Percentiles rank a stretch among this genome's conserved stretches.
Conservation (phyloP, 2,113 vertebrate genomes). For the Glaucidium brasilianum region DNA sequence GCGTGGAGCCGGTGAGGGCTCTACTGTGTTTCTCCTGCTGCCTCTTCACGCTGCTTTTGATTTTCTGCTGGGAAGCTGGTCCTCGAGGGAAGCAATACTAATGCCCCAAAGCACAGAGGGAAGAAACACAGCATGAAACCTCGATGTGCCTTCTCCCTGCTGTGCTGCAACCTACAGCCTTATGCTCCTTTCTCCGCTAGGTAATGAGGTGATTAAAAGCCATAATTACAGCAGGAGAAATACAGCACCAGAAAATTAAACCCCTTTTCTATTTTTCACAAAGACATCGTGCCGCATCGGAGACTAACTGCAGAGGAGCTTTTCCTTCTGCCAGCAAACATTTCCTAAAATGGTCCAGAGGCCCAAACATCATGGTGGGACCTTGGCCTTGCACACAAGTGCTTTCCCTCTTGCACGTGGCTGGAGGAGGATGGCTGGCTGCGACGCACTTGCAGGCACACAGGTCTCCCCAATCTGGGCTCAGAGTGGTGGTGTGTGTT, state of each 20-base stretch:
- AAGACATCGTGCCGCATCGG: rapidly evolving
- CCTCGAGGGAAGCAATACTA: not conserved
- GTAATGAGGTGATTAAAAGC: not conserved
- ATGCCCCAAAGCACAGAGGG: not conserved
- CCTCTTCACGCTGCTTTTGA: not conserved
- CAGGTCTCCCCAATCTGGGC: not conserved
- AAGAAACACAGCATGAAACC: not conserved
- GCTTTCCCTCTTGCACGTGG: not conserved
- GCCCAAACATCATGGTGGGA: not conserved
- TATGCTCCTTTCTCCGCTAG: not conserved
- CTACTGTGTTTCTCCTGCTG: not conserved
- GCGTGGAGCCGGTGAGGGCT: rapidly evolving
- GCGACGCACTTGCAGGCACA: too few species aligned
- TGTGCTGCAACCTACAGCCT: not conserved
- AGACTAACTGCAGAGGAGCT: not conserved
- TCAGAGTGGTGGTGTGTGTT: not conserved
- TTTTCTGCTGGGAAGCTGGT: not conserved
- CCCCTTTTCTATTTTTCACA: not conserved
- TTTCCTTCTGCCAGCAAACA: not conserved
- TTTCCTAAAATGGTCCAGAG: not conserved
- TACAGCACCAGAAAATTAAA: not conserved
- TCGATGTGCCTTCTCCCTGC: not conserved
- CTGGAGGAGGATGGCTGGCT: not conserved
- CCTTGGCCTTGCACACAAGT: not conserved
- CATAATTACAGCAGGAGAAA: not conserved